A percentile compares a stretch with the other conserved stretches of the same genome.
Conservation (phyloP, 1,140 invertebrate genomes). For the Lepidurus arcticus region DNA sequence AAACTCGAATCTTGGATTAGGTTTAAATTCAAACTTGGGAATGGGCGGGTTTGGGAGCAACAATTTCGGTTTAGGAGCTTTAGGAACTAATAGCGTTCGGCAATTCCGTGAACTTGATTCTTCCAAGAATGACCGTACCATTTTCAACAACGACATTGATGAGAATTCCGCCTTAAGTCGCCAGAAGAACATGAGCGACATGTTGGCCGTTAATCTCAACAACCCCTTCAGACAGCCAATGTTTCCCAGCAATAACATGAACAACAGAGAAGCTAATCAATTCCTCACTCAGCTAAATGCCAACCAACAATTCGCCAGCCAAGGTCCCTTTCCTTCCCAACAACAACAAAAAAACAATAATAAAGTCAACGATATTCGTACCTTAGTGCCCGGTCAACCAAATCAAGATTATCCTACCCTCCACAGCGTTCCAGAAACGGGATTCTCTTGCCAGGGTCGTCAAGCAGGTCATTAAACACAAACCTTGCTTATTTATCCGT, state of each 20-base stretch:
- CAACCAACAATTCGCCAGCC: neutral
- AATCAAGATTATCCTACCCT: slow-evolving; percentile 65
- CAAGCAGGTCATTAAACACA: slow-evolving; percentile 23
- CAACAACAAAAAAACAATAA: neutral
- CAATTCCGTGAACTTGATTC: neutral
- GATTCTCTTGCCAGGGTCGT: slow-evolving; percentile 56
- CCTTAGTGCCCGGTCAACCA: slow-evolving; percentile 58
- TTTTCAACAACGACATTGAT: neutral
- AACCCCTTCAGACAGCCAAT: neutral
- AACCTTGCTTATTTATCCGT: neutral
- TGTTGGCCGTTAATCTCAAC: neutral
- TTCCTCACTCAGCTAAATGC: neutral
- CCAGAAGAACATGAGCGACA: neutral
- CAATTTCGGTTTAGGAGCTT: neutral
- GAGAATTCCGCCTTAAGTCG: neutral
- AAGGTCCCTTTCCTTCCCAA: neutral
- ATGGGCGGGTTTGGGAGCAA: neutral
- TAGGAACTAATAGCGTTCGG: neutral
- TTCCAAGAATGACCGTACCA: neutral
- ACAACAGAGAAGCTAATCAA: neutral
- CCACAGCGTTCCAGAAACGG: slow-evolving; percentile 56
- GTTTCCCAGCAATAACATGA: neutral
- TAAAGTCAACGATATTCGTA: neutral
- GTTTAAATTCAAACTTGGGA: neutral
- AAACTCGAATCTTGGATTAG: neutral